Base-by-base conservation (phyloP, 2,113 vertebrate genomes). In the Urocitellus parryii region DNA sequence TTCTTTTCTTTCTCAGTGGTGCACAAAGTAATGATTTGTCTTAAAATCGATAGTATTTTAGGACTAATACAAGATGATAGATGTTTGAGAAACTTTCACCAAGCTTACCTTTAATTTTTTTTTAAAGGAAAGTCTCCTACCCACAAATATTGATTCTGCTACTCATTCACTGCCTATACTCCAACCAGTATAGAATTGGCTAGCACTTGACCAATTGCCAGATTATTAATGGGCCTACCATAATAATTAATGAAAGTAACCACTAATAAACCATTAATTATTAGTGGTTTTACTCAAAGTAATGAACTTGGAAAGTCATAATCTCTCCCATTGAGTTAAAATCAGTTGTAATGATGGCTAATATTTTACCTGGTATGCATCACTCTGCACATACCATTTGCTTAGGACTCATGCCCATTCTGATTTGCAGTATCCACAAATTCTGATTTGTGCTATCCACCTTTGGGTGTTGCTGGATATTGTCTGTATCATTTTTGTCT, bases 31-130 rank as follows among this genome's bases (percentile, higher is more conserved):
- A 65, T 39, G 14, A 11, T 34, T 20, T 68, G 13, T 92, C 24
- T 92, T 88, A 61, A 79, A 97, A 96, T 45, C 13, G 0, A 74
- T 74, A 32, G 7, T 27, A 51, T 90, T 48, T 83, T 89, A 86
- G 17, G 70, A 92, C 67, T 4, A 29, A 90, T 67, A 10, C 82
- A 48, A 81, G 42, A 58, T 65, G 18, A 34, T 22, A 14, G 42
- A 22, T 48, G 74, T 34, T 48, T 78, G 61, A 88, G 63, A 89
- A 79, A 82, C 8, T 32, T 45, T 20, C 17, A 87, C 45, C 32
- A 77, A 16, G 56, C 11, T 61, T 22, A 82, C 4, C 17, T 12
- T 74, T 20, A 70, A 58, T 14, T 29, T 5, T 65, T n/a, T 63
- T 29, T 65, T 27, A 67, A 58, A 48, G 25, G 61, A 3, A 25